Evolutionary conservation across 2,797 vertebrate genomes (phyloP).

Genomic region (Pterois miles): DNA sequence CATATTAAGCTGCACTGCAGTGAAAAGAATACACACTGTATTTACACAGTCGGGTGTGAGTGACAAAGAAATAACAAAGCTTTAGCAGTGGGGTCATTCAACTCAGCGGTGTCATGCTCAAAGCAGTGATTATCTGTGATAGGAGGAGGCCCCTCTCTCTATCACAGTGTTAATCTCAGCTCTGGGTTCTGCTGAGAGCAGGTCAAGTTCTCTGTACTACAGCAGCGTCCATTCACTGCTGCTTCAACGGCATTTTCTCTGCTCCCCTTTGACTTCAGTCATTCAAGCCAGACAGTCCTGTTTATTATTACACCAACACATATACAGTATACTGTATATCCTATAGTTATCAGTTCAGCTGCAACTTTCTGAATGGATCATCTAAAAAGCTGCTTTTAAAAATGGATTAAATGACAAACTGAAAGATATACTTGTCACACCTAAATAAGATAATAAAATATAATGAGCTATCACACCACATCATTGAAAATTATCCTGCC

Average conservation of each 20-base stretch:
- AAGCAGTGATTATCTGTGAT: slow-evolving; percentile 44
- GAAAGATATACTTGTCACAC: neutral
- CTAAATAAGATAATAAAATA: too few relatives aligned
- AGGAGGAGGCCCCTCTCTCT: slow-evolving; percentile 27
- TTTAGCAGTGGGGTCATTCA: slow-evolving; percentile 20
- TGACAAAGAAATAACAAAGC: slow-evolving; percentile 34
- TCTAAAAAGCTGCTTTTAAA: neutral
- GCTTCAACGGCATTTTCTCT: slow-evolving; percentile 21
- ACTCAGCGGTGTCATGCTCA: slow-evolving; percentile 31
- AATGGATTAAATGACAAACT: neutral
- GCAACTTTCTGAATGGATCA: neutral
- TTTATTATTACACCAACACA: neutral
- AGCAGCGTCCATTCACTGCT: slow-evolving; percentile 33
- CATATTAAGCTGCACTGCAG: neutral
- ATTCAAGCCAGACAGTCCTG: neutral
- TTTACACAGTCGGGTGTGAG: slow-evolving; percentile 15
- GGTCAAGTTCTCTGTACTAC: slow-evolving; percentile 30
- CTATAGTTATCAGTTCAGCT: neutral
- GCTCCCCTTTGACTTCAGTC: neutral
- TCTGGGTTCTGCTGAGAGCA: slow-evolving; percentile 30
- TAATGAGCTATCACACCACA: neutral
- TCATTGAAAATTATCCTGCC: neutral
- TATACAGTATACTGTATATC: neutral
- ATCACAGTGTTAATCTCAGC: slow-evolving; percentile 40
- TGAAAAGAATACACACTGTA: slow-evolving; percentile 6